A percentile compares a stretch with the other conserved stretches of the same genome.
Evolutionary conservation across 2,113 vertebrate genomes (phyloP).

Genomic region (Embiotoca jacksoni): DNA sequence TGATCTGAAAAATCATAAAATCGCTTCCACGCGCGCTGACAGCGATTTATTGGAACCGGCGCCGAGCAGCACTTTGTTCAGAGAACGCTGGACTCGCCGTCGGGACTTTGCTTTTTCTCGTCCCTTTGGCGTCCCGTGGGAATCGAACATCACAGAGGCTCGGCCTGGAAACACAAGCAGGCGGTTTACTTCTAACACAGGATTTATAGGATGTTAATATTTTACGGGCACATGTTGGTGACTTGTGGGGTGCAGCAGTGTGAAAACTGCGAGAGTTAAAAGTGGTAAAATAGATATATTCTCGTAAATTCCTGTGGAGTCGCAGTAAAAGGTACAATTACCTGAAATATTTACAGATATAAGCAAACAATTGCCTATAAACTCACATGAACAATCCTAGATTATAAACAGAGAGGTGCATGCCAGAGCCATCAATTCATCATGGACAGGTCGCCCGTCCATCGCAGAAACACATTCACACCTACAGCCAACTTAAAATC

Average conservation of each 20-base stretch:
- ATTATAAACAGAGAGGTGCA: too few species aligned
- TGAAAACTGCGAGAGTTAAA: not conserved
- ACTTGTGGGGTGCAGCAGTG: not conserved
- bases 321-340: constrained; percentile 4
- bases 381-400: not conserved
- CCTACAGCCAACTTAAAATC: too few species aligned
- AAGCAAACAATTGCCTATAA: not conserved
- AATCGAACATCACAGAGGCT: not conserved
- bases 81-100: not conserved
- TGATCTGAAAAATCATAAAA: too few species aligned
- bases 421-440: too few species aligned
- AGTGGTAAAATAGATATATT: not conserved
- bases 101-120: not conserved
- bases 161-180: constrained; percentile 4
- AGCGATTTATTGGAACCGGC: not conserved
- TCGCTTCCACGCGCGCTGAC: not conserved
- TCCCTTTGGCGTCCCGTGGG: not conserved
- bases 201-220: constrained; percentile 21
- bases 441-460: too few species aligned
- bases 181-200: constrained; percentile 8
- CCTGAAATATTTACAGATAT: not conserved
- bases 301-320: not conserved
- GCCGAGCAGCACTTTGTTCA: not conserved
- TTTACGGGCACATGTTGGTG: constrained; percentile 27
- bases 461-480: too few species aligned